These are phyloP conservation scores for Zapornia atra DNA, from an alignment of 2,113 vertebrate genomes.

Conservation along the genomic window DNA sequence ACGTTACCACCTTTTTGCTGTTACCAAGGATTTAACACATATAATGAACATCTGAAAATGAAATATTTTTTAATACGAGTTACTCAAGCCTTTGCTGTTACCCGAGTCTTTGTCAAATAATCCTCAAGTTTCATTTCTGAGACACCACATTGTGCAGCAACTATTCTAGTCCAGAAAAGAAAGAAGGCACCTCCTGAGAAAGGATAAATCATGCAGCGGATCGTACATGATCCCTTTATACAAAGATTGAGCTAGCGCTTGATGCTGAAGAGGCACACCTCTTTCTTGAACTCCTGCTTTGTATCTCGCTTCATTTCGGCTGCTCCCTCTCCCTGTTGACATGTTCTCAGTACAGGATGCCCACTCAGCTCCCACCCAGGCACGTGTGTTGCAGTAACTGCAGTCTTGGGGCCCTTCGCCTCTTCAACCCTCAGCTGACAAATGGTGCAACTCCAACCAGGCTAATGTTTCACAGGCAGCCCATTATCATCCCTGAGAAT, in stretches of 20 bases:
- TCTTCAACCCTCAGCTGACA: not conserved
- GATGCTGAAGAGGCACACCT: not conserved
- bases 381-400: not conserved
- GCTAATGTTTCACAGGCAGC: not conserved
- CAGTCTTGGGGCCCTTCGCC: not conserved
- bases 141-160: not conserved
- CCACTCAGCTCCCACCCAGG: not conserved
- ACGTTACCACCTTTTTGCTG: not conserved
- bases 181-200: not conserved
- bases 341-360: not conserved
- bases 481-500: not conserved
- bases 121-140: not conserved
- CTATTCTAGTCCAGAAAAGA: not conserved
- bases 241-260: not conserved
- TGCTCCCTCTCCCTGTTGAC: not conserved
- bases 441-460: not conserved
- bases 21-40: not conserved
- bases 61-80: conserved; percentile 60
- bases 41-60: conserved; percentile 11
- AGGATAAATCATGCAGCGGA: not conserved
- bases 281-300: not conserved
- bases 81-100: not conserved
- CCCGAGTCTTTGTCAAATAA: not conserved
- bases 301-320: not conserved
- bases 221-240: not conserved